Percentiles rank a stretch among this genome's conserved stretches.
Evolutionary conservation across 2,113 vertebrate species (phyloP).

Genomic region (Engystomops pustulosus): DNA sequence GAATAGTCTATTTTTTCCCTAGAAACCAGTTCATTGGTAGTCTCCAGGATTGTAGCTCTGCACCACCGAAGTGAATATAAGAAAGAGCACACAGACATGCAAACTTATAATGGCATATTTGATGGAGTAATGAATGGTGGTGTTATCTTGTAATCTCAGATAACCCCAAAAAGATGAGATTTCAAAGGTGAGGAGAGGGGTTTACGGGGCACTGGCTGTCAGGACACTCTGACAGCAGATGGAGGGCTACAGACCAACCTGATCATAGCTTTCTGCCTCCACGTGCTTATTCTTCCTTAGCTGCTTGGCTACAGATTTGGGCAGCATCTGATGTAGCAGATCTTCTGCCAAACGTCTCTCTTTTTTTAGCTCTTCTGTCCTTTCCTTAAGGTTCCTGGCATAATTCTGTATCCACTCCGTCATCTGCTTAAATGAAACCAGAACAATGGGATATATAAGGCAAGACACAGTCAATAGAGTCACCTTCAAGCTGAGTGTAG

Average conservation of each 20-base stretch:
- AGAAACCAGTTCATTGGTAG: too few relatives aligned
- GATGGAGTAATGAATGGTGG: neutral
- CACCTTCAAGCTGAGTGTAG: slow-evolving; percentile 75
- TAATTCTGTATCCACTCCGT: slow-evolving; percentile 85
- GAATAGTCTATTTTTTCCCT: too few relatives aligned
- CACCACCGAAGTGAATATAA: too few relatives aligned
- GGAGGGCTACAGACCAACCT: slow-evolving; percentile 67
- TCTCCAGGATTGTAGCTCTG: too few relatives aligned
- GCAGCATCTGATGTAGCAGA: slow-evolving; percentile 89
- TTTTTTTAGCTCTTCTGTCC: slow-evolving; percentile 78
- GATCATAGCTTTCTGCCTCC: slow-evolving; percentile 88
- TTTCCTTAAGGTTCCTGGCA: slow-evolving; percentile 76
- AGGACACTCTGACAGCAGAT: neutral
- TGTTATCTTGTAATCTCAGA: neutral
- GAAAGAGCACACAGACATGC: too few relatives aligned
- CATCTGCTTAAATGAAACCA: slow-evolving; percentile 87
- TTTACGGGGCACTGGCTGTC: too few relatives aligned
- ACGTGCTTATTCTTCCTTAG: slow-evolving; percentile 80
- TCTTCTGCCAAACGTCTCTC: slow-evolving; percentile 83
- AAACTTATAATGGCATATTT: too few relatives aligned
- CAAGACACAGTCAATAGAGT: slow-evolving; percentile 75
- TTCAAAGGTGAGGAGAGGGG: too few relatives aligned
- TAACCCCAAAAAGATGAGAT: neutral
- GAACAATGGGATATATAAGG: slow-evolving; percentile 82
- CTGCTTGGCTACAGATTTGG: slow-evolving; percentile 87